Conservation (phyloP, 2,113 vertebrate genomes). For the Amia ocellicauda region DNA sequence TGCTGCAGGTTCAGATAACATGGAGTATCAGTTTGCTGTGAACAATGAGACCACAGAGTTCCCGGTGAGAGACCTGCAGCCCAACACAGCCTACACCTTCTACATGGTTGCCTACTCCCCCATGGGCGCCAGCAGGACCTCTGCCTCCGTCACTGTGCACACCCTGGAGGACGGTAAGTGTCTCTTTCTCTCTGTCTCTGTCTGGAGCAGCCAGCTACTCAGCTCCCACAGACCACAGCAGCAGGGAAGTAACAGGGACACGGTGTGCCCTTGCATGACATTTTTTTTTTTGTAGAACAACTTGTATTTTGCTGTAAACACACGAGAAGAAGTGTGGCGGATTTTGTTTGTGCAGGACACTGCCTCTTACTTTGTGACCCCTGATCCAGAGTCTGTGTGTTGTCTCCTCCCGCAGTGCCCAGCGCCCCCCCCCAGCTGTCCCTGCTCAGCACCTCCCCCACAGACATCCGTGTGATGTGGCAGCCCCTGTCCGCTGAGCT, state of each 20-base stretch:
- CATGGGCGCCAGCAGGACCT: slow-evolving; percentile 86
- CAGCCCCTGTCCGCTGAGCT: slow-evolving; percentile 78
- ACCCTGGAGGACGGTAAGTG: slow-evolving; percentile 88
- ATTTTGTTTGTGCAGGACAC: too few relatives aligned
- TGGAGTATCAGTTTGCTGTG: slow-evolving; percentile 95
- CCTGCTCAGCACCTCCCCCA: slow-evolving; percentile 81
- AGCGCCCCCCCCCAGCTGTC: slow-evolving; percentile 84
- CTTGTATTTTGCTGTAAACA: too few relatives aligned
- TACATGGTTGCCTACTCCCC: slow-evolving; percentile 93
- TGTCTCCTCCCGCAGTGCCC: slow-evolving; percentile 69
- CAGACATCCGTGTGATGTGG: slow-evolving; percentile 87
- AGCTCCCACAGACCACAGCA: too few relatives aligned
- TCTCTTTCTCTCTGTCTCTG: background rate
- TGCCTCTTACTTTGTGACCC: too few relatives aligned
- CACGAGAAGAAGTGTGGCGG: too few relatives aligned
- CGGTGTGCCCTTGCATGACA: too few relatives aligned
- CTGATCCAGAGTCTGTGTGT: background rate
- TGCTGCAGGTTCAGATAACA: slow-evolving; percentile 68
- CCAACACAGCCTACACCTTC: slow-evolving; percentile 88
- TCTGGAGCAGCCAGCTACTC: too few relatives aligned
- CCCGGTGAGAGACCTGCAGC: slow-evolving; percentile 86
- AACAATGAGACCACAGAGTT: slow-evolving; percentile 95
- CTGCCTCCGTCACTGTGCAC: slow-evolving; percentile 74
- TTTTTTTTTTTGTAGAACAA: too few relatives aligned
- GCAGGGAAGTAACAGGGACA: too few relatives aligned